Conservation (phyloP, 2,888 invertebrate species). For the Andrena chrysosceles region DNA sequence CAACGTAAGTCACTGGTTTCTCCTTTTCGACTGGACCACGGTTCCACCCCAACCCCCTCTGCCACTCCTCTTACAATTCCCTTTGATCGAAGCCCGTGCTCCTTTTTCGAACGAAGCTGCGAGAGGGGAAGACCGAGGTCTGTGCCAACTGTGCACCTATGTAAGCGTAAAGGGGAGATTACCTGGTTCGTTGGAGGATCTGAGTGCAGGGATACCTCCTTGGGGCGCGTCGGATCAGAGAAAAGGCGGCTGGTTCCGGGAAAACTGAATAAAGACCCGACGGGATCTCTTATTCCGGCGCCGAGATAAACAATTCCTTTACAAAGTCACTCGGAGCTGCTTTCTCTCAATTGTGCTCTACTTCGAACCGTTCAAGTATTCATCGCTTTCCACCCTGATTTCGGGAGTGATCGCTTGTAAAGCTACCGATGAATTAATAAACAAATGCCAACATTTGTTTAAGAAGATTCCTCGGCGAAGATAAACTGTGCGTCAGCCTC, state of each 20-base stretch:
- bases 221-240: constrained; percentile 6
- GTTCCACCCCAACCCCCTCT: neutral
- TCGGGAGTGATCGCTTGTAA: no score
- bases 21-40: neutral
- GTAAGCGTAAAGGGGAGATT: neutral
- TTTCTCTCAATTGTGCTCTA: no score
- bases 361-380: no score
- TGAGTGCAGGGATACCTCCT: constrained; percentile 5
- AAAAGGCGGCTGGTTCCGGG: neutral
- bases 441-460: neutral
- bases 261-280: no score
- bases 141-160: neutral
- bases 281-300: neutral
- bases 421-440: no score
- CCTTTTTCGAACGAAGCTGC: neutral
- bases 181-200: neutral
- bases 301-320: neutral
- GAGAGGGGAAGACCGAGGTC: neutral
- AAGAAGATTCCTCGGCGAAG: neutral
- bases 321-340: no score
- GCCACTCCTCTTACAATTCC: neutral
- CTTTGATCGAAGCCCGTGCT: constrained; percentile 20
- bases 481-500: neutral
- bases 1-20: constrained; percentile 40
- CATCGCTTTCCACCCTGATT: no score